Evolutionary conservation across 2,113 vertebrate species (phyloP), one percentile per base, ranked within the genome.

Genomic region (Lophotis ruficrista): DNA sequence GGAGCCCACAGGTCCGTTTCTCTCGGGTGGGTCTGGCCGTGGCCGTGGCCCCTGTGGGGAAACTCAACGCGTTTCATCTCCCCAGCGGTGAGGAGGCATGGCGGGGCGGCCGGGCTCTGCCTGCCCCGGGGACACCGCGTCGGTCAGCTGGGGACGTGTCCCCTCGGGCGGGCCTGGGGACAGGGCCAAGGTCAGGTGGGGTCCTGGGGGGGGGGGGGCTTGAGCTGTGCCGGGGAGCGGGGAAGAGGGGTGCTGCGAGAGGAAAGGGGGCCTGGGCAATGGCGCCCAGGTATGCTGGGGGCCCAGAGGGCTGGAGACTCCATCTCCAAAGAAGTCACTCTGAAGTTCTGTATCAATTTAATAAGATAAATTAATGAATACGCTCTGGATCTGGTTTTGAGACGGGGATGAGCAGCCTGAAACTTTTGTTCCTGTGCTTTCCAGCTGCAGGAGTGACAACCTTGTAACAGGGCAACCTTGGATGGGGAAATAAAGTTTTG

Each of bases 141-240:
- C 28, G 14, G 21, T 33, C n/a, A 8, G 37, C 17, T 4, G 50
- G 18, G 50, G 14, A 16, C 1, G 7, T 0, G 4, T 20, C 7
- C 20, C 7, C 17, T 20, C 4, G 1, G 7, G 41, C 0, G 4
- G 51, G 5, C 3, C 3, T 2, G 3, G 50, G 76, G 37, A 28
- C 13, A 4, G 38, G 28, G 14, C 4, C 10, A 0, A 1, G 35
- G 4, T 16, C 27, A 1, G 2, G 28, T 0, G 21, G 18, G 35
- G 7, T 48, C 20, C 45, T 16, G 7, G 15, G 4, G 38, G 6
- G 14, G 4, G 38, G 4, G n/a, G 33, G 28, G 22, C 19, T 14
- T 3, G 43, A 56, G 60, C 60, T 5, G 9, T 1, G 7, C 16
- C 8, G 30, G 41, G 68, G 31, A 10, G 11, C 1, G 1, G 38